Conservation (phyloP, 2,888 invertebrate species). For the Zootermopsis nevadensis region DNA sequence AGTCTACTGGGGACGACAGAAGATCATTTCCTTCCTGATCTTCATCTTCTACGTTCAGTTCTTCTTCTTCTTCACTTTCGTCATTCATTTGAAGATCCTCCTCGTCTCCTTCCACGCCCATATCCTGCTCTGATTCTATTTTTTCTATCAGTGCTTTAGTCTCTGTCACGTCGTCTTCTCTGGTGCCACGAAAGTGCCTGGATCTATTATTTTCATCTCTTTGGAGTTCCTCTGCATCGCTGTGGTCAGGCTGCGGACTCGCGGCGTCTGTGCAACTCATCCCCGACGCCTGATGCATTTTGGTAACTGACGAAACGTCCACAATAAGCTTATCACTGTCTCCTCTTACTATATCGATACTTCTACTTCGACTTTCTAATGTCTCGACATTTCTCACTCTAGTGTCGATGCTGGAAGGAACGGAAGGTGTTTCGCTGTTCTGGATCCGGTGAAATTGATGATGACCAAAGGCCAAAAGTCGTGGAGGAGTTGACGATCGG, state of each 20-base stretch:
- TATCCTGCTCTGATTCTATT: conserved; percentile 9
- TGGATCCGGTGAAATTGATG: conserved; percentile 25
- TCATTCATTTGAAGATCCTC: conserved; percentile 36
- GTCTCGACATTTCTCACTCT: background rate
- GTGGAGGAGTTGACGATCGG: conserved; percentile 33
- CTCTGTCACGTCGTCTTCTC: background rate
- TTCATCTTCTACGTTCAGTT: conserved; percentile 52
- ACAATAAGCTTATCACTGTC: background rate
- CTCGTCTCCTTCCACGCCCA: conserved; percentile 43
- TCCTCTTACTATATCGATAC: background rate
- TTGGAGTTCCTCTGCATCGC: background rate
- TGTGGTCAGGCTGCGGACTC: conserved; percentile 2
- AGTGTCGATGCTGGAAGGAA: too few species aligned
- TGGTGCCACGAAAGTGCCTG: background rate
- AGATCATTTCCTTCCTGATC: conserved; percentile 50
- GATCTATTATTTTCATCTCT: background rate
- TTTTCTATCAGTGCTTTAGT: background rate
- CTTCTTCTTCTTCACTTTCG: conserved; percentile 47
- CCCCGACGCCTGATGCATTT: background rate
- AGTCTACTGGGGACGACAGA: conserved; percentile 51
- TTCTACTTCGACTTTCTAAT: background rate
- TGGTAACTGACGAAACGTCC: background rate
- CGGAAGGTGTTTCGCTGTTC: background rate
- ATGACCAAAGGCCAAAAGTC: conserved; percentile 42
- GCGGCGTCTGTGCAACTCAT: background rate